These are phyloP conservation scores for Hypolimnas misippus DNA, from an alignment of 2,888 invertebrate genomes.

Conservation along the genomic window DNA sequence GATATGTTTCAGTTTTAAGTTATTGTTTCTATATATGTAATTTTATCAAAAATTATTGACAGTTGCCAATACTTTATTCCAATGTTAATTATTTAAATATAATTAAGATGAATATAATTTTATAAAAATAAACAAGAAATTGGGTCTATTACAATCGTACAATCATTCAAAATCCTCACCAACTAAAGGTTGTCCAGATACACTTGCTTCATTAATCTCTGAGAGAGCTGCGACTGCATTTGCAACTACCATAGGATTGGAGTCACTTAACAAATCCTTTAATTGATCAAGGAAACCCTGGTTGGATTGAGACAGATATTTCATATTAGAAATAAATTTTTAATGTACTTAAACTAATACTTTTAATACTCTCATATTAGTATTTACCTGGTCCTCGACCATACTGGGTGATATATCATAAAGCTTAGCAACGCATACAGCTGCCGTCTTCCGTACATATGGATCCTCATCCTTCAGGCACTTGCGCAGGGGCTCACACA, in stretches of 20 bases:
- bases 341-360: not conserved
- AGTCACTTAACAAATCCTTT: slow-evolving; percentile 98
- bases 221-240: slow-evolving; percentile 99
- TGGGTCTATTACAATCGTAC: too few species aligned
- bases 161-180: slow-evolving; percentile 82
- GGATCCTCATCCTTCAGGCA: slow-evolving; percentile 98
- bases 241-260: slow-evolving; percentile 99
- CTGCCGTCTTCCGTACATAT: slow-evolving; percentile 99
- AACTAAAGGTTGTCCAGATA: slow-evolving; percentile 96
- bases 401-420: slow-evolving; percentile 96
- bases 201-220: slow-evolving; percentile 98
- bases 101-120: too few species aligned
- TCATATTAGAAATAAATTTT: not conserved
- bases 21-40: too few species aligned
- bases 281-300: slow-evolving; percentile 98
- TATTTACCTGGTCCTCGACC: slow-evolving; percentile 82
- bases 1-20: too few species aligned
- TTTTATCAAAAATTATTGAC: too few species aligned
- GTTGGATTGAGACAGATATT: slow-evolving; percentile 9
- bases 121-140: too few species aligned
- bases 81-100: too few species aligned
- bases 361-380: too few species aligned
- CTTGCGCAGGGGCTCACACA: slow-evolving; percentile 98
- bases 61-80: too few species aligned
- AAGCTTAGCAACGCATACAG: slow-evolving; percentile 99